Conservation (phyloP, 2,797 vertebrate species). For the Poecilia velifera region DNA sequence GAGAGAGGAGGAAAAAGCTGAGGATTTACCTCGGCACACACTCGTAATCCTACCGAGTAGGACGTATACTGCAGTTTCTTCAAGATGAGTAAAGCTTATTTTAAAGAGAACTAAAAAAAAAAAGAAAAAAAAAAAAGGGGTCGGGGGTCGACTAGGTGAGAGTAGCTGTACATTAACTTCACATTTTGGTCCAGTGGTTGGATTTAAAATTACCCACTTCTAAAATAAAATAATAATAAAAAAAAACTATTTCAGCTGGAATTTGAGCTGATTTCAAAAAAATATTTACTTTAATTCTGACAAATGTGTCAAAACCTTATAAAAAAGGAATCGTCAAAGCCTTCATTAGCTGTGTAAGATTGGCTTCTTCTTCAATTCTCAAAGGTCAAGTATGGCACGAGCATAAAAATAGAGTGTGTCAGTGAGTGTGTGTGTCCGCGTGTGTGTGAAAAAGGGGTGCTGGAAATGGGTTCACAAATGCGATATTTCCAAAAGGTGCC, state of each 20-base stretch:
- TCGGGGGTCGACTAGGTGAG: constrained; percentile 40
- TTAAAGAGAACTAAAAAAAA: constrained; percentile 21
- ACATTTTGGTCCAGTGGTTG: constrained; percentile 78
- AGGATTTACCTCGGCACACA: constrained; percentile 56
- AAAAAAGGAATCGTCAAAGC: constrained; percentile 38
- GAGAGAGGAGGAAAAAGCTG: constrained; percentile 25
- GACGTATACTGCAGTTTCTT: constrained; percentile 74
- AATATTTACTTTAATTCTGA: constrained; percentile 25
- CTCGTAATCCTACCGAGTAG: constrained; percentile 62
- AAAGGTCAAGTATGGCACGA: constrained; percentile 64
- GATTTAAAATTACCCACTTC: constrained; percentile 49
- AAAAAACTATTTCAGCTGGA: constrained; percentile 21
- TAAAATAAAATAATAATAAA: constrained; percentile 6
- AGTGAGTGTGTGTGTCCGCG: background rate
- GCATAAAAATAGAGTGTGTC: constrained; percentile 16
- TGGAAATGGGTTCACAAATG: constrained; percentile 20
- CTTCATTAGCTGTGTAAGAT: constrained; percentile 25
- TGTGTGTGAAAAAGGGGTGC: background rate
- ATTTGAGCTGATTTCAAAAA: background rate
- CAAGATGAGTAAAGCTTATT: constrained; percentile 77
- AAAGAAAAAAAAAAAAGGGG: constrained; percentile 8
- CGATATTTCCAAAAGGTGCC: constrained; percentile 60
- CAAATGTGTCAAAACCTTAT: constrained; percentile 30
- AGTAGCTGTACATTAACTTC: constrained; percentile 71
- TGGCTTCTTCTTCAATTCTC: constrained; percentile 46